phyloP scores from a whole-genome alignment of 1,140 invertebrate genomes.

The Hycleus cichorii region DNA sequence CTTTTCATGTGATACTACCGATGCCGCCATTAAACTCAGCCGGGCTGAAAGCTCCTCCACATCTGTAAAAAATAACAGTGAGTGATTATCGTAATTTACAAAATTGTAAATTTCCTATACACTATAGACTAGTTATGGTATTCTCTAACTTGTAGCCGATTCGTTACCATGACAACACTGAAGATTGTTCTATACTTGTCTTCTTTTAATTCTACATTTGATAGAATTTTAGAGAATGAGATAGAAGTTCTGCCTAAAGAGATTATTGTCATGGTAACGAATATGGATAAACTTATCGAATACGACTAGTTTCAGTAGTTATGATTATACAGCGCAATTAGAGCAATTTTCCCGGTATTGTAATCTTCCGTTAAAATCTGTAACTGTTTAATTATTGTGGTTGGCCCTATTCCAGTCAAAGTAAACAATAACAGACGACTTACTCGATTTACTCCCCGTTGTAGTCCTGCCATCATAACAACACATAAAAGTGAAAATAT shows the following conservation, averaged over 20 bases:
- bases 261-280: too few relatives aligned
- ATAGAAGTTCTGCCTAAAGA: too few relatives aligned
- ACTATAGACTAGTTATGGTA: too few relatives aligned
- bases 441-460: constrained; percentile 6
- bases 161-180: too few relatives aligned
- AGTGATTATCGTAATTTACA: neutral
- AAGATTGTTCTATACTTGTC: too few relatives aligned
- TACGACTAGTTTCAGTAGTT: too few relatives aligned
- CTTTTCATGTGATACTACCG: constrained; percentile 35
- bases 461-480: too few relatives aligned
- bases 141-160: too few relatives aligned
- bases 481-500: constrained; percentile 5
- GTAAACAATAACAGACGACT: constrained; percentile 11
- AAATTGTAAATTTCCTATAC: too few relatives aligned
- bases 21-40: constrained; percentile 42
- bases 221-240: too few relatives aligned
- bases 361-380: neutral
- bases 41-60: constrained; percentile 45
- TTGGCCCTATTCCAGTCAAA: constrained; percentile 3
- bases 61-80: constrained; percentile 36
- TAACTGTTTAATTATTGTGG: constrained; percentile 12
- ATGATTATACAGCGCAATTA: neutral
- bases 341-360: neutral
- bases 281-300: too few relatives aligned
- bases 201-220: too few relatives aligned